Evolutionary conservation across 35 echinoderm and acorn worm genomes (phyloP).

Genomic region (Anneissia japonica): DNA sequence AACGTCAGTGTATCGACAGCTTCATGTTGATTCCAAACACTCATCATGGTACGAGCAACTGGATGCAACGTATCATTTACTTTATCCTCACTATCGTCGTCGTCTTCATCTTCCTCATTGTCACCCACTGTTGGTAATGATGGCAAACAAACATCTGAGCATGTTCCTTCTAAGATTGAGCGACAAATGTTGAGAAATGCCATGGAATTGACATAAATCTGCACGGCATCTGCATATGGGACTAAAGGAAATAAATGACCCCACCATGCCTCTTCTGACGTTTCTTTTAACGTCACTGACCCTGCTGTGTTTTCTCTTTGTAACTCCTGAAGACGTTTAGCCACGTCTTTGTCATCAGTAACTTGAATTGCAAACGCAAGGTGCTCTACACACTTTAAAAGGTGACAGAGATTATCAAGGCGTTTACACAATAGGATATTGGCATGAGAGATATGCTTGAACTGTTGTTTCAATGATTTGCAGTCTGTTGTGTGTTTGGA

Average conservation of each 20-base stretch:
- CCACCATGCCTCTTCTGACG: not conserved
- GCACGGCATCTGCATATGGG: not conserved
- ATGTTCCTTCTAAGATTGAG: not conserved
- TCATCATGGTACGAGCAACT: not conserved
- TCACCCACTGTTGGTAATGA: not conserved
- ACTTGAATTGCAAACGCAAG: not conserved
- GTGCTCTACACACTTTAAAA: not conserved
- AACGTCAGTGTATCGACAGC: not conserved
- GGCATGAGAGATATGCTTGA: not conserved
- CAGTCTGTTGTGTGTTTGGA: not conserved
- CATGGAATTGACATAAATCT: not conserved
- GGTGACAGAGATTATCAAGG: not conserved
- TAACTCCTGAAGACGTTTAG: not conserved
- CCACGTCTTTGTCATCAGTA: not conserved
- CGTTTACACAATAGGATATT: not conserved
- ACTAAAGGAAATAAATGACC: not conserved
- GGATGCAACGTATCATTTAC: not conserved
- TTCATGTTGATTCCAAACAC: not conserved
- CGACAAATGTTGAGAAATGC: constrained; percentile 12
- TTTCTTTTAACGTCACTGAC: not conserved
- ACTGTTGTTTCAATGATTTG: not conserved
- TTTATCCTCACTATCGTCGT: not conserved
- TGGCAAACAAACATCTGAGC: not conserved
- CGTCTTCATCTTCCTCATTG: not conserved
- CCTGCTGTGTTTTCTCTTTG: not conserved